Evolutionary conservation across 2,888 invertebrate species (phyloP), one percentile per base, ranked within the genome.

Genomic region (Seira ritae): DNA sequence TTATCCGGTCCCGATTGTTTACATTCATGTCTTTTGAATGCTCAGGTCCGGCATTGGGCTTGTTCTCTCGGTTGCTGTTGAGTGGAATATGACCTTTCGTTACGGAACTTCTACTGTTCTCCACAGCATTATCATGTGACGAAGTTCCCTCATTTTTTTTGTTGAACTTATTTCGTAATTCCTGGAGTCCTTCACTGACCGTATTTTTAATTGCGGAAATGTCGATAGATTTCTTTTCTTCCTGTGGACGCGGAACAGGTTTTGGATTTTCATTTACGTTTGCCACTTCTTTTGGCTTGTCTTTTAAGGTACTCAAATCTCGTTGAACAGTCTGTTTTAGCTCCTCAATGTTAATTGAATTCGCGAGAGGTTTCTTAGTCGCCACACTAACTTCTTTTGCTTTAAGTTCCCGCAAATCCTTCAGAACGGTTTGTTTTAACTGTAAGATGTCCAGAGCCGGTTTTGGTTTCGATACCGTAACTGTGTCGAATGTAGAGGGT

Each of bases 321-420:
- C 50, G 72, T 50, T 74, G 73, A 60, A 74, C 72, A 0, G 69
- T 69, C 46, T 74, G 68, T 31, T 69, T 55, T 0, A 80, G 31
- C 0, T 73, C 55, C 4, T 73, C 20, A 42, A 80, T 65, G 19
- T 60, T 74, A 0, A n/a, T 31, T 0, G 80, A 69, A 22, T 73
- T 72, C 8, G 37, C 67, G n/a, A 68, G 19, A 0, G 42, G 37
- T 19, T 68, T 31, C 37, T 31, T 31, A 15, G 1, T 42, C 1
- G 31, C 10, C 1, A 15, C 37, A 37, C n/a, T 37, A n/a, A n/a
- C n/a, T 12, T 31, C 15, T 37, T 73, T 42, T 0, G 22, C 6
- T 70, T 20, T 19, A 12, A 72, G 72, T 19, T 72, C 62, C 1
- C 73, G 50, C 50, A 80, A 23, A 46, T 70, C 70, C 19, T 70